A percentile compares a stretch with the other conserved stretches of the same genome.
Conservation (phyloP, 2,888 invertebrate genomes). For the Girardia tigrina region DNA sequence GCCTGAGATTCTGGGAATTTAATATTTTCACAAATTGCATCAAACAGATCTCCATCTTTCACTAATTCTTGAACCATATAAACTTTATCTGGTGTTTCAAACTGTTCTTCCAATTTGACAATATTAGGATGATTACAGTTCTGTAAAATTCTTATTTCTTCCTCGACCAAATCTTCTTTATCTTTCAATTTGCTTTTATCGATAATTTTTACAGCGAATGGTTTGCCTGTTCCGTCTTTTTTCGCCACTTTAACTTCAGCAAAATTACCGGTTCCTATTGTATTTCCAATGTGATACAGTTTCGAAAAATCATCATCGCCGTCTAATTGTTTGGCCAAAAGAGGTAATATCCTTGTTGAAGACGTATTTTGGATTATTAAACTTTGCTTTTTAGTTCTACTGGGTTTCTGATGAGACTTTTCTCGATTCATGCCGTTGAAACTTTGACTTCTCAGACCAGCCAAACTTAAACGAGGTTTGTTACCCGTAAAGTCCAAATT, state of each 20-base stretch:
- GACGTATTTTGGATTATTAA: not conserved
- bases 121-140: conserved; percentile 49
- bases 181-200: conserved; percentile 50
- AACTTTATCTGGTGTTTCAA: conserved; percentile 47
- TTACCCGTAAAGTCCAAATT: no score
- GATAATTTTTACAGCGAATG: conserved; percentile 49
- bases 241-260: conserved; percentile 48
- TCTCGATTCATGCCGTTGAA: not conserved
- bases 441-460: not conserved
- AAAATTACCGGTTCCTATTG: conserved; percentile 51
- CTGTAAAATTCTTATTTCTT: conserved; percentile 50
- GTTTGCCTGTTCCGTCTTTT: conserved; percentile 41
- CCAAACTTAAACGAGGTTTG: no score
- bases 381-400: not conserved
- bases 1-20: conserved; percentile 50
- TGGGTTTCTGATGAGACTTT: not conserved
- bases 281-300: conserved; percentile 9
- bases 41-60: conserved; percentile 53
- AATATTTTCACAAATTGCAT: conserved; percentile 52
- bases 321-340: not conserved
- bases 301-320: not conserved
- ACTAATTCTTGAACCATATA: conserved; percentile 50
- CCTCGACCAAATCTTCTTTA: conserved; percentile 50
- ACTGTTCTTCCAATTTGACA: conserved; percentile 48
- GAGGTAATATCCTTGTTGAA: not conserved